These are phyloP conservation scores for Tetrapedia diversipes DNA, from an alignment of 2,888 invertebrate species.

Conservation along the genomic window DNA sequence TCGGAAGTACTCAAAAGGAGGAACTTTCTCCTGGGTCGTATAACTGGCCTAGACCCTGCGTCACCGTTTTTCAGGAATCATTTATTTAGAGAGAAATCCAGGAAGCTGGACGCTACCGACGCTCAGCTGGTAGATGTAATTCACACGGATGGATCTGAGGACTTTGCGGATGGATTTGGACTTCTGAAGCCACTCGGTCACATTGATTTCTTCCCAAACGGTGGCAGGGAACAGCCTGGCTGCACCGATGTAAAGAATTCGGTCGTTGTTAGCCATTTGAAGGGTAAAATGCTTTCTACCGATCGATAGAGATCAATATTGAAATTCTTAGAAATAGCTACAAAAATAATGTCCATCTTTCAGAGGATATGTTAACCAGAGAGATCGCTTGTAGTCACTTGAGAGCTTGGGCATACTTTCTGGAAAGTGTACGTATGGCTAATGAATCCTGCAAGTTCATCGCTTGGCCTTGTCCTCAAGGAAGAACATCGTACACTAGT, in stretches of 20 bases:
- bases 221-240: constrained; percentile 86
- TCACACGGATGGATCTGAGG: constrained; percentile 87
- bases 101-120: constrained; percentile 86
- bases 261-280: constrained; percentile 84
- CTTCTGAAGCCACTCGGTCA: constrained; percentile 85
- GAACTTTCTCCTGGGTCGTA: constrained; percentile 84
- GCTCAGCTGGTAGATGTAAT: constrained; percentile 88
- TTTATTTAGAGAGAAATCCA: constrained; percentile 84
- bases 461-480: constrained; percentile 85
- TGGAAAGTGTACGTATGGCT: constrained; percentile 83
- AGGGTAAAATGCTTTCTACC: constrained; percentile 79
- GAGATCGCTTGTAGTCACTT: constrained; percentile 86
- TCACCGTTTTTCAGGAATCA: constrained; percentile 85
- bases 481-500: constrained; percentile 83
- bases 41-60: constrained; percentile 86
- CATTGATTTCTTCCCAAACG: constrained; percentile 86
- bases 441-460: constrained; percentile 83
- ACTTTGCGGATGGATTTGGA: constrained; percentile 86
- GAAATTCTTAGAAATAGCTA: not conserved
- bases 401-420: constrained; percentile 84
- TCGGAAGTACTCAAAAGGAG: constrained; percentile 84
- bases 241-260: constrained; percentile 85
- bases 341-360: constrained; percentile 11
- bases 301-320: not conserved
- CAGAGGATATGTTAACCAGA: constrained; percentile 83